Conservation (phyloP, 2,113 vertebrate genomes). For the Fulmarus glacialis region DNA sequence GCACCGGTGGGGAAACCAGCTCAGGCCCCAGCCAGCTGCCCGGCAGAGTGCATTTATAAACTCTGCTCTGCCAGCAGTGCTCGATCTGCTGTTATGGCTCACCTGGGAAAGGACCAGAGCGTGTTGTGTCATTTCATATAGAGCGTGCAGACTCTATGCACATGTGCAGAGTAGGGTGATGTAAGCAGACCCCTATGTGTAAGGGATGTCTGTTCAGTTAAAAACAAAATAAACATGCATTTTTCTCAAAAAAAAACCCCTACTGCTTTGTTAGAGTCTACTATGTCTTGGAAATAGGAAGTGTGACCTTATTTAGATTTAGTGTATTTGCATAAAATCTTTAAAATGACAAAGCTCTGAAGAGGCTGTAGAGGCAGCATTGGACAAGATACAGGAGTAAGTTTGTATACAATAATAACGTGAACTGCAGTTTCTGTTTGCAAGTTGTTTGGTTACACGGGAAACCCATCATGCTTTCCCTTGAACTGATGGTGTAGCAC, state of each 20-base stretch:
- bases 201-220: not conserved
- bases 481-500: not conserved
- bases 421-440: not conserved
- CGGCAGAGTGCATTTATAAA: too few species aligned
- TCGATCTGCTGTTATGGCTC: not conserved
- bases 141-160: not conserved
- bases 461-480: not conserved
- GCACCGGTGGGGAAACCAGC: rapidly evolving
- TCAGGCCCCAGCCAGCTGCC: not conserved
- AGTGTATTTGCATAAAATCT: not conserved
- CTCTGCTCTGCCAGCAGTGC: not conserved
- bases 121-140: rapidly evolving
- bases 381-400: not conserved
- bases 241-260: not conserved
- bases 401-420: not conserved
- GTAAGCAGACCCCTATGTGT: not conserved
- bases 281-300: not conserved
- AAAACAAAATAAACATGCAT: not conserved
- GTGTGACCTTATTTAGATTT: not conserved
- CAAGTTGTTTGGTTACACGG: not conserved
- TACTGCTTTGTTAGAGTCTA: not conserved
- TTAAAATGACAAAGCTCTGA: not conserved
- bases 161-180: not conserved
- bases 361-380: not conserved
- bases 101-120: not conserved